phyloP scores from a whole-genome alignment of 1,140 invertebrate genomes.

The Rhopalosiphum padi region DNA sequence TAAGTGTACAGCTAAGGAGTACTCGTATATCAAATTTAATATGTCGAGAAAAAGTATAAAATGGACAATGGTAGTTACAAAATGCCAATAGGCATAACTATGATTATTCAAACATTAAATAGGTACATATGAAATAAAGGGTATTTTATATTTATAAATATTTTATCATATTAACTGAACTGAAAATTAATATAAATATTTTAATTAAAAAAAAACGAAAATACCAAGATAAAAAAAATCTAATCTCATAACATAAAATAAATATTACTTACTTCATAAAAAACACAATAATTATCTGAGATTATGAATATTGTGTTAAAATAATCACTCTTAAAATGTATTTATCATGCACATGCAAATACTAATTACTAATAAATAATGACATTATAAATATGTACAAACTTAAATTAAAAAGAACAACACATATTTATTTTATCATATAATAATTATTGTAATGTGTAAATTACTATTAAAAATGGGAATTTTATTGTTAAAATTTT shows the following conservation, averaged over 20 bases:
- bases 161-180: background rate
- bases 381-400: background rate
- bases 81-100: background rate
- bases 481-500: background rate
- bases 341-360: slow-evolving; percentile 19
- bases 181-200: background rate
- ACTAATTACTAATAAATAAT: background rate
- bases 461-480: background rate
- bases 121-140: background rate
- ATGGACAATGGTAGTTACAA: background rate
- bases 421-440: background rate
- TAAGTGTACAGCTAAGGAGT: background rate
- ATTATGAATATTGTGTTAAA: background rate
- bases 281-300: background rate
- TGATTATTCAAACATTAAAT: background rate
- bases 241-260: background rate
- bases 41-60: background rate
- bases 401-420: background rate
- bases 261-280: background rate
- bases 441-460: background rate
- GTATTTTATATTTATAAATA: background rate
- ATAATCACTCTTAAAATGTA: background rate
- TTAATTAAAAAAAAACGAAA: background rate
- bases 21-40: background rate
- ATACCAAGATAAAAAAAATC: background rate